These are phyloP conservation scores for Elachura formosa DNA, from an alignment of 2,113 vertebrate species.

Conservation along the genomic window DNA sequence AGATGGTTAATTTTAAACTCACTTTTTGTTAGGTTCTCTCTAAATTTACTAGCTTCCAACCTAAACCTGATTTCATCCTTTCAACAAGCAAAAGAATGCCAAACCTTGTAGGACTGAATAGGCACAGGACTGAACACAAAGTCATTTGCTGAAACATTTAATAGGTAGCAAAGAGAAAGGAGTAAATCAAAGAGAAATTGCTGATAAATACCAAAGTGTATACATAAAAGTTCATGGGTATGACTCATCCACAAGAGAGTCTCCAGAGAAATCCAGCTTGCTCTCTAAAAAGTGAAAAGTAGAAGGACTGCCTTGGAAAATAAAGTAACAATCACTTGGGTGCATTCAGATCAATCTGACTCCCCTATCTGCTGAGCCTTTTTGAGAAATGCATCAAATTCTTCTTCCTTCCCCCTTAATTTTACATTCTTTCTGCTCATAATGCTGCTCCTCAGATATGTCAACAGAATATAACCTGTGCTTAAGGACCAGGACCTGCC, in stretches of 20 bases:
- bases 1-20: not conserved
- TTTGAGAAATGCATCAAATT: not conserved
- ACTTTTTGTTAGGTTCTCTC: not conserved
- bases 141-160: not conserved
- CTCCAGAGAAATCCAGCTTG: not conserved
- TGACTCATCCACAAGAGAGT: not conserved
- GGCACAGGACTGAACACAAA: not conserved
- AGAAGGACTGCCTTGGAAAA: not conserved
- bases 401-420: not conserved
- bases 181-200: slow-evolving; percentile 17
- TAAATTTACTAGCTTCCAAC: not conserved
- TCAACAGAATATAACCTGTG: not conserved
- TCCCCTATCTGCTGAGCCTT: not conserved
- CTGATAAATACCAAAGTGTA: slow-evolving; percentile 2
- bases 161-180: not conserved
- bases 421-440: not conserved
- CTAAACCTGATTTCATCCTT: not conserved
- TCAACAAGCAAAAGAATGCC: not conserved
- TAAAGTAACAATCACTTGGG: not conserved
- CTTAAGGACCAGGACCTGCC: not conserved
- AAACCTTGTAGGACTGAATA: not conserved
- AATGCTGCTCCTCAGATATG: not conserved
- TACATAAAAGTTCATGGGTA: not conserved
- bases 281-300: not conserved
- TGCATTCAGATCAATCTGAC: not conserved